Evolutionary conservation across 2,113 vertebrate genomes (phyloP).

Genomic region (Gambusia affinis): DNA sequence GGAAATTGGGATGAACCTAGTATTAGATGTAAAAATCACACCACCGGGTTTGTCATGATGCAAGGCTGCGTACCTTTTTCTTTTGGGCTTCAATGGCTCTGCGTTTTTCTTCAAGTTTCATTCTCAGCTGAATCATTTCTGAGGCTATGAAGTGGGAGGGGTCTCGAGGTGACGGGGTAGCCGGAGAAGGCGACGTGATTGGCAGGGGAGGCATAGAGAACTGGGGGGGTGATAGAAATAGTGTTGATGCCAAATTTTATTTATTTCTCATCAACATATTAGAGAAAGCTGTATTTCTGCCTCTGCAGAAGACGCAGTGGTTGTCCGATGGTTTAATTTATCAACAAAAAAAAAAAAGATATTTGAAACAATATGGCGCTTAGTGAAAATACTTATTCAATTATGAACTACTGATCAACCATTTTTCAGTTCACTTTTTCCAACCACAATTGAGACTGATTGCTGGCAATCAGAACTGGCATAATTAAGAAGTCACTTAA

Average conservation of each 20-base stretch:
- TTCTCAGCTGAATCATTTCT: slow-evolving; percentile 97
- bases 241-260: neutral
- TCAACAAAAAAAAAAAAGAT: neutral
- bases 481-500: neutral
- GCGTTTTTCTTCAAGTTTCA: slow-evolving; percentile 96
- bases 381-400: too few species aligned
- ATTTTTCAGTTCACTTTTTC: neutral
- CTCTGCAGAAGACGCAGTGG: neutral
- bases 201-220: slow-evolving; percentile 66
- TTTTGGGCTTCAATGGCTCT: slow-evolving; percentile 97
- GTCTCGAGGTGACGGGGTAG: slow-evolving; percentile 81
- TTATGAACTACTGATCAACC: neutral
- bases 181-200: slow-evolving; percentile 70
- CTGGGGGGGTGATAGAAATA: slow-evolving; percentile 33
- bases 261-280: neutral
- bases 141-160: slow-evolving; percentile 91
- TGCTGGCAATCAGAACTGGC: neutral
- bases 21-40: neutral
- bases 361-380: too few species aligned
- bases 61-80: slow-evolving; percentile 80
- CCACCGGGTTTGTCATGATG: neutral
- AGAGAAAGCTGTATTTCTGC: neutral
- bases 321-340: neutral
- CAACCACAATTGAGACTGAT: neutral
- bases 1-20: neutral